Percentiles rank a stretch among this genome's conserved stretches.
Conservation (phyloP, 2,113 vertebrate genomes). For the Poicephalus gulielmi region DNA sequence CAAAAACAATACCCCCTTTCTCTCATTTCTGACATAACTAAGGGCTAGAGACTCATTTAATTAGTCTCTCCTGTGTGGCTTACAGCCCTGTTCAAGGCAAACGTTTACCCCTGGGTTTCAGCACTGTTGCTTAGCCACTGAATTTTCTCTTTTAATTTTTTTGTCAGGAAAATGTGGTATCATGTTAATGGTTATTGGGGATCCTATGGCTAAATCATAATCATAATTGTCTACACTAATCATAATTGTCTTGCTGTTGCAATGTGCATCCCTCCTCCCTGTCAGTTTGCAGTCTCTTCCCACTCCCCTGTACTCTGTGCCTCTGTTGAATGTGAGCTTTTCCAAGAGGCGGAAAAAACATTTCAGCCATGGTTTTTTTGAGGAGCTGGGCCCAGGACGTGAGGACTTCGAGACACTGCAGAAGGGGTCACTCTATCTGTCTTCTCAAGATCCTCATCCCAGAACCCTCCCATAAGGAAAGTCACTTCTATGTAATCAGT, state of each 20-base stretch:
- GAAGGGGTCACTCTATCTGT: background rate
- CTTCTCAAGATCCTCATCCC: background rate
- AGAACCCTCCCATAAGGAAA: background rate
- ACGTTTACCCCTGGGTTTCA: background rate
- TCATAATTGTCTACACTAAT: conserved; percentile 48
- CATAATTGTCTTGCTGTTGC: conserved; percentile 34
- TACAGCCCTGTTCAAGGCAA: background rate
- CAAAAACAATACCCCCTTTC: background rate
- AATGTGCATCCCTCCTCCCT: background rate
- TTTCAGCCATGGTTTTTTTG: background rate
- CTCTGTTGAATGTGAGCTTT: fast-evolving
- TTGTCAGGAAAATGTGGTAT: conserved; percentile 23
- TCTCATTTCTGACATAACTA: background rate
- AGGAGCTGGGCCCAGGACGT: background rate
- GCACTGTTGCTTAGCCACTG: background rate
- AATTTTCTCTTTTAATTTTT: conserved; percentile 1
- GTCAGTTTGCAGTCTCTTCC: background rate
- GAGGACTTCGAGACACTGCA: background rate
- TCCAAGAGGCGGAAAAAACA: background rate
- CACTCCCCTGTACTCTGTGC: background rate
- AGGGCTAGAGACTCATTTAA: background rate
- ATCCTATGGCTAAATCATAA: conserved; percentile 46
- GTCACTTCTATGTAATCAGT: background rate
- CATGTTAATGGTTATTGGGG: conserved; percentile 18
- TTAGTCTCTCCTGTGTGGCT: background rate